These are phyloP conservation scores for Microctenopoma steveboyesi DNA, from an alignment of 2,797 vertebrate species.

Conservation along the genomic window DNA sequence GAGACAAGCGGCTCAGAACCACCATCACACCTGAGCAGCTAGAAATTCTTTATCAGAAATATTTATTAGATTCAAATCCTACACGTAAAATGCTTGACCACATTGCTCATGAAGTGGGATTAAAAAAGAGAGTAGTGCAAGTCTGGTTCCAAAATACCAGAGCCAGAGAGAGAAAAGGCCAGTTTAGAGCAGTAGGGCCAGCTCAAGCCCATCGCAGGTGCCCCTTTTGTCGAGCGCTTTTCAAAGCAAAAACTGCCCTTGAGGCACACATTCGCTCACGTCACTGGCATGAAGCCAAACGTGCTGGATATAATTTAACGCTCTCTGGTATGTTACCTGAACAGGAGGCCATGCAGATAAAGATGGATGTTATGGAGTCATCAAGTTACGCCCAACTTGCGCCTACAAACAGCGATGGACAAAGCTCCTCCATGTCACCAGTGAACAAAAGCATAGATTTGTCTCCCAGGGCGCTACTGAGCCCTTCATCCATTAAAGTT, in stretches of 20 bases:
- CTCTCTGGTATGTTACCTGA: constrained; percentile 93
- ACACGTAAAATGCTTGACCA: constrained; percentile 99
- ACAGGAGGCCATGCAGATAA: constrained; percentile 92
- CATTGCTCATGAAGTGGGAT: constrained; percentile 97
- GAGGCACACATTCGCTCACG: constrained; percentile 99
- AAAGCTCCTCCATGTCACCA: constrained; percentile 95
- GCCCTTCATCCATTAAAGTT: constrained; percentile 97
- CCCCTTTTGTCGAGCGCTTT: constrained; percentile 97
- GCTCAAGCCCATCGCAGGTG: constrained; percentile 97
- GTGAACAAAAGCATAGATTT: constrained; percentile 94
- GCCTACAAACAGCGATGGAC: constrained; percentile 88
- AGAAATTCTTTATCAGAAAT: constrained; percentile 98
- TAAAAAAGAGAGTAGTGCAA: constrained; percentile 99
- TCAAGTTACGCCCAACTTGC: constrained; percentile 89
- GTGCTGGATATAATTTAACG: constrained; percentile 95
- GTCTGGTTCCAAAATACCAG: constrained; percentile 99
- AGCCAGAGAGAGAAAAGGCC: constrained; percentile 96
- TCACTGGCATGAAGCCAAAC: constrained; percentile 99
- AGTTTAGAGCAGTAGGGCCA: constrained; percentile 97
- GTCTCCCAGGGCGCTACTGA: constrained; percentile 93
- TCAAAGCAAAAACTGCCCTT: constrained; percentile 98
- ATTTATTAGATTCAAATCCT: constrained; percentile 97
- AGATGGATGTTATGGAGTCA: constrained; percentile 93
- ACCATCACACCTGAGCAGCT: constrained; percentile 99
- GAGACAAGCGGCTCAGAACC: constrained; percentile 97